phyloP scores from a whole-genome alignment of 2,888 invertebrate species.

The Drosophila kokeensis region DNA sequence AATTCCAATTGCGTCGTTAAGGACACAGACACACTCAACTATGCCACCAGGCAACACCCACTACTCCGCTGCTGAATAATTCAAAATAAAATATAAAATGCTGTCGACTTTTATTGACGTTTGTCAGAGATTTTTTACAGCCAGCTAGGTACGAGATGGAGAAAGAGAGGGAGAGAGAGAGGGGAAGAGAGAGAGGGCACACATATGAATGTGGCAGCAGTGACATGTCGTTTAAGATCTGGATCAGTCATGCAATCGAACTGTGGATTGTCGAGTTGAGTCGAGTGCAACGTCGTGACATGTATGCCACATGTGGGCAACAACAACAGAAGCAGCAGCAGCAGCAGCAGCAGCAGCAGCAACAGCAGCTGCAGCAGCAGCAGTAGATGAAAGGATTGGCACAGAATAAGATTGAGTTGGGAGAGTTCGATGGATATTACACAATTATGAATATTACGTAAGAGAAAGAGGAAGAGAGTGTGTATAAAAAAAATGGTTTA shows the following conservation, averaged over 20 bases:
- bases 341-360: conserved; percentile 1
- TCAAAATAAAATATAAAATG: conserved; percentile 53
- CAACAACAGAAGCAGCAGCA: neutral
- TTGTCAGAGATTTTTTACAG: conserved; percentile 8
- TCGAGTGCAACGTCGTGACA: conserved; percentile 45
- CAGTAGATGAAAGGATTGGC: conserved; percentile 49
- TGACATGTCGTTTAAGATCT: conserved; percentile 50
- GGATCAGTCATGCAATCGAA: conserved; percentile 59
- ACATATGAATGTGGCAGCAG: conserved; percentile 42
- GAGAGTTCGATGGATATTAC: conserved; percentile 32
- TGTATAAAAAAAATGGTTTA: conserved; percentile 1
- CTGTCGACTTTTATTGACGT: conserved; percentile 56
- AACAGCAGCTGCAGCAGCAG: conserved; percentile 14
- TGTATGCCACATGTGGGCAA: conserved; percentile 41
- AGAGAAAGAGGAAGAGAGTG: neutral
- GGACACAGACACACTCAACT: neutral
- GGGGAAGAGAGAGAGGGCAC: neutral
- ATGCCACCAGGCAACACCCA: neutral
- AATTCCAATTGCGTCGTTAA: conserved; percentile 18
- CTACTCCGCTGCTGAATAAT: conserved; percentile 43
- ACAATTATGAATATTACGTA: conserved; percentile 24
- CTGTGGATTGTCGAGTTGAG: conserved; percentile 40
- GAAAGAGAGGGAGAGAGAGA: neutral
- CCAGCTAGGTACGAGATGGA: conserved; percentile 29
- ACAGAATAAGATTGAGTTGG: conserved; percentile 41